A percentile compares a stretch with the other conserved stretches of the same genome.
Conservation (phyloP, 2,888 invertebrate species). For the Tetranychus piercei region DNA sequence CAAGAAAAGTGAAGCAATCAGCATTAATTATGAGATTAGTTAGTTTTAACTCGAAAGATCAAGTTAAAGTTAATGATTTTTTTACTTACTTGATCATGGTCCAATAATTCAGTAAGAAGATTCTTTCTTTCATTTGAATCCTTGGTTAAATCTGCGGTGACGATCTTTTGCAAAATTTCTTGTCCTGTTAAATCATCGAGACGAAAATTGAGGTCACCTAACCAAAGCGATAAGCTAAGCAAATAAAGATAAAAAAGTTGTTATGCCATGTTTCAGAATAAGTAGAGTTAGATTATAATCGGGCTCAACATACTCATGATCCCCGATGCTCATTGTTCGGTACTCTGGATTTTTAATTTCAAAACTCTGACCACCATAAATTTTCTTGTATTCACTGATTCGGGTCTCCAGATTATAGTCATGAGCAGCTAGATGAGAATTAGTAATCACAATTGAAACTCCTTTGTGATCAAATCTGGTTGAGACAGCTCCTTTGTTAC, state of each 20-base stretch:
- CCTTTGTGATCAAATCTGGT: constrained; percentile 69
- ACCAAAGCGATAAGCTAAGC: constrained; percentile 69
- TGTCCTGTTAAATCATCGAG: constrained; percentile 46
- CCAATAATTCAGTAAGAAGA: constrained; percentile 45
- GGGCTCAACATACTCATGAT: constrained; percentile 58
- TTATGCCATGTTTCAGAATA: neutral
- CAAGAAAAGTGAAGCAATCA: neutral
- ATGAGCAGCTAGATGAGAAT: constrained; percentile 75
- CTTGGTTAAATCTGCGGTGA: neutral
- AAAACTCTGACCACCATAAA: constrained; percentile 47
- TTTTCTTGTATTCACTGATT: constrained; percentile 62
- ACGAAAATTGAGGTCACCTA: constrained; percentile 75
- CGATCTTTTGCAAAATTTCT: constrained; percentile 43
- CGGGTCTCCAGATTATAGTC: constrained; percentile 64
- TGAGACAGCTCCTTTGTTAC: constrained; percentile 85
- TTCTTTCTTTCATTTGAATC: neutral
- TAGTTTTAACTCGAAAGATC: neutral
- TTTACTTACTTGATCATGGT: constrained; percentile 43
- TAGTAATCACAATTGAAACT: constrained; percentile 67
- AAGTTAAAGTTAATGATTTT: neutral
- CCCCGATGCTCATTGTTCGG: neutral
- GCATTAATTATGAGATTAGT: neutral
- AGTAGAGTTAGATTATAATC: neutral
- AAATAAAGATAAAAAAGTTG: constrained; percentile 3
- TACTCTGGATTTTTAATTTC: neutral